Evolutionary conservation across 2,113 vertebrate genomes (phyloP).

Genomic region (Hyaena hyaena): DNA sequence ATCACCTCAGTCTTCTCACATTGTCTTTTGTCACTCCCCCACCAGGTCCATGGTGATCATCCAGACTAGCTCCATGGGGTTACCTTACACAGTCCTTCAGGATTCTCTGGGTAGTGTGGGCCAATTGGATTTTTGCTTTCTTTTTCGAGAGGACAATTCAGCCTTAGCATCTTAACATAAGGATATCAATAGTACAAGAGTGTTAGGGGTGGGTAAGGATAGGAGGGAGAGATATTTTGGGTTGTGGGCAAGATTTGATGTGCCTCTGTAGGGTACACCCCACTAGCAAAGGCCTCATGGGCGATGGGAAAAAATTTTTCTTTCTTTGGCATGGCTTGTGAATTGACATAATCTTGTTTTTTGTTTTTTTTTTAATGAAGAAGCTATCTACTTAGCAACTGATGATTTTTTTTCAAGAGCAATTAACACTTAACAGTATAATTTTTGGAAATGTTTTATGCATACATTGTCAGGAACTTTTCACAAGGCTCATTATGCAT

Average conservation of each 20-base stretch:
- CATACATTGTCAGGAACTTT: neutral
- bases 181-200: neutral
- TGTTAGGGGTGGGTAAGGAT: neutral
- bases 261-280: neutral
- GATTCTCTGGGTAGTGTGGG: neutral
- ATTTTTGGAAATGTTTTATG: slow-evolving; percentile 34
- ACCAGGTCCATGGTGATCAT: neutral
- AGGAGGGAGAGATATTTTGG: neutral
- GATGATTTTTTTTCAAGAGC: neutral
- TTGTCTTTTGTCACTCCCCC: neutral
- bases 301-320: neutral
- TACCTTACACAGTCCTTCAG: neutral
- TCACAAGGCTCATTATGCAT: neutral
- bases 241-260: neutral
- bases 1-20: neutral
- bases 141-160: neutral
- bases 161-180: neutral
- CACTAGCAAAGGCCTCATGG: neutral
- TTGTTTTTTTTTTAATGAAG: neutral
- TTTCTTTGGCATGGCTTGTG: neutral
- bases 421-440: neutral
- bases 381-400: neutral
- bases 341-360: neutral
- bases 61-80: neutral
- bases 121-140: neutral